Conservation (phyloP, 2,113 vertebrate species). For the Hydrochoerus hydrochaeris region DNA sequence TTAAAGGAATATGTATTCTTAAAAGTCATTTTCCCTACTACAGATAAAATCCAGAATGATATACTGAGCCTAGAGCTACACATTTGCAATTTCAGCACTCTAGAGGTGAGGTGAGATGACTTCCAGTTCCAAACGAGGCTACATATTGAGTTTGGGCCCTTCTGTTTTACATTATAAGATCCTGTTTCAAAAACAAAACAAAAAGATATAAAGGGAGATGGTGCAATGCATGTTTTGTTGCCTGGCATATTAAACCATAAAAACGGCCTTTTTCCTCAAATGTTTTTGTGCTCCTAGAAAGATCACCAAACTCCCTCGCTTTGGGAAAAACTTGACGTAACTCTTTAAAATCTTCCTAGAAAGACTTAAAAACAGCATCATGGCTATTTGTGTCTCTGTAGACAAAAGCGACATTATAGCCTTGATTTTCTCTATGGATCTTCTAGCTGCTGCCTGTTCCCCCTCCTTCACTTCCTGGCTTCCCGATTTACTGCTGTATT, state of each 20-base stretch:
- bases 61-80: background rate
- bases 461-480: accelerated
- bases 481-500: background rate
- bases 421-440: background rate
- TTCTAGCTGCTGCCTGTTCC: background rate
- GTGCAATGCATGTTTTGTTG: no score
- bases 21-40: background rate
- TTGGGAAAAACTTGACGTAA: background rate
- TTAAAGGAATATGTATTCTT: background rate
- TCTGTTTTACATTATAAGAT: background rate
- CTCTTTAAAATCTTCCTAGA: no score
- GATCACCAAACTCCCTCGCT: background rate
- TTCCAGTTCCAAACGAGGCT: background rate
- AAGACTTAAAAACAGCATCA: background rate
- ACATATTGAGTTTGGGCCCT: background rate
- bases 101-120: background rate
- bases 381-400: background rate
- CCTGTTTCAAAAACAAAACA: background rate
- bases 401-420: background rate
- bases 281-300: background rate
- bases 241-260: background rate
- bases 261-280: background rate
- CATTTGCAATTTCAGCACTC: background rate
- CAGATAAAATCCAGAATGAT: background rate
- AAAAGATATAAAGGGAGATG: background rate